Evolutionary conservation across 2,113 vertebrate species (phyloP).

Genomic region (Chlorodrepanis virens): DNA sequence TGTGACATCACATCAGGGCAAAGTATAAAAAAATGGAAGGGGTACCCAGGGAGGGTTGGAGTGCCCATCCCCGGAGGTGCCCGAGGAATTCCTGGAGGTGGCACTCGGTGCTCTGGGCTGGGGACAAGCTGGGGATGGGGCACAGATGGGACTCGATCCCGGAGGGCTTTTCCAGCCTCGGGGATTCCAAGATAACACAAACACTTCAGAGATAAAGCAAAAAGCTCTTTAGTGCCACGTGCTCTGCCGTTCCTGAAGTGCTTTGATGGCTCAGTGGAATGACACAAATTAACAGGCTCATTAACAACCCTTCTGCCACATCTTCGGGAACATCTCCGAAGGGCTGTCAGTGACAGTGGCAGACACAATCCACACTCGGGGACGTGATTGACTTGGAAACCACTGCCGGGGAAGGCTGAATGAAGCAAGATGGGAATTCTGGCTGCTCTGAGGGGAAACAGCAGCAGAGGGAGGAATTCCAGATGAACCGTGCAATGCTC

Average conservation of each 20-base stretch:
- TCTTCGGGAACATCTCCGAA: neutral
- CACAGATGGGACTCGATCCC: neutral
- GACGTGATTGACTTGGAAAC: neutral
- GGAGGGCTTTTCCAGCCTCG: neutral
- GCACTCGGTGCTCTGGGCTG: neutral
- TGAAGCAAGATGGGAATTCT: neutral
- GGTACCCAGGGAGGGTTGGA: neutral
- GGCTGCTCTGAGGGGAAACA: neutral
- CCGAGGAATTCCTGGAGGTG: neutral
- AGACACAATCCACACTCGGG: neutral
- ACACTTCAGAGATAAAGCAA: neutral
- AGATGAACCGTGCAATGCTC: neutral
- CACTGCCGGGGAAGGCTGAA: neutral
- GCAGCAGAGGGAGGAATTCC: neutral
- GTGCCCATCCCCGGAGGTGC: neutral
- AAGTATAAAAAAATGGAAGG: neutral
- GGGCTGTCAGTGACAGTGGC: neutral
- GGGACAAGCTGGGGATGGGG: neutral
- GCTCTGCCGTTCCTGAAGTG: neutral
- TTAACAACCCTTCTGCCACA: neutral
- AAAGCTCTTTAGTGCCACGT: neutral
- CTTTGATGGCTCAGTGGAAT: neutral
- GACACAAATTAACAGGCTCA: neutral
- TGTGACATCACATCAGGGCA: neutral
- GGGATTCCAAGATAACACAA: rapidly evolving